Conservation (phyloP, 2,888 invertebrate genomes). For the Oscheius sp. region DNA sequence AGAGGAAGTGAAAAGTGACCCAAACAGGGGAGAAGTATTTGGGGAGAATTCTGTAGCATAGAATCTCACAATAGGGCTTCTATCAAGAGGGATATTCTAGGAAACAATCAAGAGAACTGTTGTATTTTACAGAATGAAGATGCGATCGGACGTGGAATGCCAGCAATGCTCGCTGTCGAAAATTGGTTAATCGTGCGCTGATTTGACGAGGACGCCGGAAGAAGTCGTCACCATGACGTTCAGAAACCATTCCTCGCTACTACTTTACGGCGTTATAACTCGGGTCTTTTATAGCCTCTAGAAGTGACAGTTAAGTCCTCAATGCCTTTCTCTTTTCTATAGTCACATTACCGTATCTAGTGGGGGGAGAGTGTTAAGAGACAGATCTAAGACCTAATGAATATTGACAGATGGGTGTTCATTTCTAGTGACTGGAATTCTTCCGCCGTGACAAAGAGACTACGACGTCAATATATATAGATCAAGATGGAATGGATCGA, state of each 20-base stretch:
- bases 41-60: too few relatives aligned
- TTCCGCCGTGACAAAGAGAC: background rate
- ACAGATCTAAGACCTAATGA: background rate
- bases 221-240: conserved; percentile 16
- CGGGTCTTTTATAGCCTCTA: conserved; percentile 3
- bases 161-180: conserved; percentile 28
- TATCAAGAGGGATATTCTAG: background rate
- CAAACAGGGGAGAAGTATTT: too few relatives aligned
- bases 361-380: background rate
- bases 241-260: conserved; percentile 10
- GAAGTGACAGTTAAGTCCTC: background rate
- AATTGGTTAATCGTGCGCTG: conserved; percentile 28
- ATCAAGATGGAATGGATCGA: too few relatives aligned
- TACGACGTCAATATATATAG: too few relatives aligned
- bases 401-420: conserved; percentile 14
- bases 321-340: background rate
- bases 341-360: background rate
- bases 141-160: conserved; percentile 27
- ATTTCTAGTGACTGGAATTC: too few relatives aligned
- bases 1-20: too few relatives aligned
- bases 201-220: conserved; percentile 27
- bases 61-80: too few relatives aligned
- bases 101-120: background rate
- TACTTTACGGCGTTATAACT: conserved; percentile 18
- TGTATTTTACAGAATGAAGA: conserved; percentile 17